Conservation (phyloP, 1,140 invertebrate species). For the Triops longicaudatus region DNA sequence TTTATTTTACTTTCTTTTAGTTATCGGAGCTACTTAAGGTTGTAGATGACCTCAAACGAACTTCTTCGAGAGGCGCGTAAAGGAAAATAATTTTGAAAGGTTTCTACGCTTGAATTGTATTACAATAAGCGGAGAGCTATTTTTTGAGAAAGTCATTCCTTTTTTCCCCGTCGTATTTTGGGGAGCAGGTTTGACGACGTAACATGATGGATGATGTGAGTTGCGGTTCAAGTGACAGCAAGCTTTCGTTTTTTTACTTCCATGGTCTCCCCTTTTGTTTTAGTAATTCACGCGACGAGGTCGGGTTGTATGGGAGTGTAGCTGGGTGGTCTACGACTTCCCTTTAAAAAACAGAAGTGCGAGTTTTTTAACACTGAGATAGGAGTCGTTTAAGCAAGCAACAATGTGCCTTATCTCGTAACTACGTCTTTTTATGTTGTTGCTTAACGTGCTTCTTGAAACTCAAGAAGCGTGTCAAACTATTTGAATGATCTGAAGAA, state of each 20-base stretch:
- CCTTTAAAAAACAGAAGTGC: not conserved
- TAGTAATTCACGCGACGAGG: not conserved
- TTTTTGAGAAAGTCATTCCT: not conserved
- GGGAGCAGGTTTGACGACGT: not conserved
- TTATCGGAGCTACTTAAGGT: not conserved
- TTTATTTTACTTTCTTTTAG: not conserved
- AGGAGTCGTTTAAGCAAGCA: not conserved
- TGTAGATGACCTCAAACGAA: not conserved
- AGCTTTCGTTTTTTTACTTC: not conserved
- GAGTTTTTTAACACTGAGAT: not conserved
- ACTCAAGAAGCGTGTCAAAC: not conserved
- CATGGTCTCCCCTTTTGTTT: not conserved
- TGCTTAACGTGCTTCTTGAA: not conserved
- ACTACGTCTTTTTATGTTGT: not conserved
- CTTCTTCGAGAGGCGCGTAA: not conserved
- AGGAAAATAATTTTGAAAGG: not conserved
- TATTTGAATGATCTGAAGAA: not conserved
- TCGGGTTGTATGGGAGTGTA: not conserved
- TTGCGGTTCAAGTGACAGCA: constrained; percentile 2
- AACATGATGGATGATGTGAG: constrained; percentile 11
- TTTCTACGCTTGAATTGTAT: not conserved
- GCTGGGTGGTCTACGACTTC: constrained; percentile 10
- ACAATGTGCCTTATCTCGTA: not conserved
- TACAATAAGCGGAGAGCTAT: not conserved
- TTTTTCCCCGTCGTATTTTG: not conserved